These are phyloP conservation scores for Syngnathoides biaculeatus DNA, from an alignment of 2,113 vertebrate species.

Conservation along the genomic window DNA sequence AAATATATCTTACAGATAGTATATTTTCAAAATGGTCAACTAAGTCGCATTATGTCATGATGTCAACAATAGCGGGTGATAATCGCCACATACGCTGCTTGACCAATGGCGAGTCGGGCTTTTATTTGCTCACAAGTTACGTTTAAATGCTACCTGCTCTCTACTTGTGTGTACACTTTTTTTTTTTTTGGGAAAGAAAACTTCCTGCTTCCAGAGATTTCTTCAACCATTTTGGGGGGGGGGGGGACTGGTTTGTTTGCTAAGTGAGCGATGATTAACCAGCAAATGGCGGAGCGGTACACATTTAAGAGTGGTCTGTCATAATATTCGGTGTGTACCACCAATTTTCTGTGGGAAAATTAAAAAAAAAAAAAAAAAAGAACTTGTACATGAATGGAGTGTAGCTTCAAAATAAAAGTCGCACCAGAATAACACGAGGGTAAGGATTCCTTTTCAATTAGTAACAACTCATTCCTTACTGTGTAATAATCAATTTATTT, in stretches of 20 bases:
- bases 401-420: neutral
- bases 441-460: neutral
- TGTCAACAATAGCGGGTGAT: neutral
- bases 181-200: conserved; percentile 5
- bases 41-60: too few relatives aligned
- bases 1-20: too few relatives aligned
- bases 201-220: neutral
- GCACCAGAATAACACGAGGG: neutral
- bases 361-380: too few relatives aligned
- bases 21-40: too few relatives aligned
- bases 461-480: neutral
- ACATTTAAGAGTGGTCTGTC: neutral
- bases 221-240: neutral
- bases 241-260: neutral
- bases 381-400: too few relatives aligned
- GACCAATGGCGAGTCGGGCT: too few relatives aligned
- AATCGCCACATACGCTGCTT: neutral
- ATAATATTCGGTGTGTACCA: too few relatives aligned
- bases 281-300: neutral
- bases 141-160: neutral
- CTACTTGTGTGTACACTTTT: neutral
- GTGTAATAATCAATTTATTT: neutral
- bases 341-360: too few relatives aligned
- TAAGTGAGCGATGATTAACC: neutral
- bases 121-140: neutral